Evolutionary conservation across 2,113 vertebrate genomes (phyloP).

Genomic region (Istiophorus platypterus): DNA sequence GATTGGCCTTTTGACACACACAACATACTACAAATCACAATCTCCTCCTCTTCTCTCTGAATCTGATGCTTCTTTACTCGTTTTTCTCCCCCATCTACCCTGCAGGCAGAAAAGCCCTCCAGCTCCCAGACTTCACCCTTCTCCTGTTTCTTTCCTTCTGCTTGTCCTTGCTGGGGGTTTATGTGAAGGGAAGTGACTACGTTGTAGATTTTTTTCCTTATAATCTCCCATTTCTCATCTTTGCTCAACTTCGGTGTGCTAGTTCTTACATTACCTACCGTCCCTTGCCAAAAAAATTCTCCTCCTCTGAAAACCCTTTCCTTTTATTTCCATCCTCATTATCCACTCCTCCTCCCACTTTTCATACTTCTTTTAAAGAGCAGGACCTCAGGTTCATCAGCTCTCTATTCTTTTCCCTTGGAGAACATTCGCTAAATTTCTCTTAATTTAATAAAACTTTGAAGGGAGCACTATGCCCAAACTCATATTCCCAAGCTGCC

Average conservation of each 20-base stretch:
- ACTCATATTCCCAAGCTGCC: background rate
- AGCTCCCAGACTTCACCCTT: constrained; percentile 13
- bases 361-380: constrained; percentile 13
- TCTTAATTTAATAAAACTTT: constrained; percentile 44
- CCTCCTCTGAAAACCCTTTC: background rate
- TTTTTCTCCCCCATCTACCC: constrained; percentile 29
- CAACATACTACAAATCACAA: constrained; percentile 23
- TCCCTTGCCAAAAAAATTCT: background rate
- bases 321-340: constrained; percentile 8
- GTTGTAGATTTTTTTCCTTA: background rate
- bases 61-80: background rate
- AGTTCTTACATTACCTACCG: background rate
- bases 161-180: constrained; percentile 14
- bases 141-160: too few relatives aligned
- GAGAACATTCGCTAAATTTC: constrained; percentile 36
- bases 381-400: constrained; percentile 27
- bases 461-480: constrained; percentile 20
- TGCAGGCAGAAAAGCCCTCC: constrained; percentile 31
- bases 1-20: constrained; percentile 34
- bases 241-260: constrained; percentile 3
- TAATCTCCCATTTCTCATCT: background rate
- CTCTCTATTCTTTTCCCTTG: constrained; percentile 9
- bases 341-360: constrained; percentile 13
- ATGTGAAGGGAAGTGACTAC: constrained; percentile 3
- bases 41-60: constrained; percentile 7